Evolutionary conservation across 2,113 vertebrate genomes (phyloP).

Genomic region (Bubo scandiacus): DNA sequence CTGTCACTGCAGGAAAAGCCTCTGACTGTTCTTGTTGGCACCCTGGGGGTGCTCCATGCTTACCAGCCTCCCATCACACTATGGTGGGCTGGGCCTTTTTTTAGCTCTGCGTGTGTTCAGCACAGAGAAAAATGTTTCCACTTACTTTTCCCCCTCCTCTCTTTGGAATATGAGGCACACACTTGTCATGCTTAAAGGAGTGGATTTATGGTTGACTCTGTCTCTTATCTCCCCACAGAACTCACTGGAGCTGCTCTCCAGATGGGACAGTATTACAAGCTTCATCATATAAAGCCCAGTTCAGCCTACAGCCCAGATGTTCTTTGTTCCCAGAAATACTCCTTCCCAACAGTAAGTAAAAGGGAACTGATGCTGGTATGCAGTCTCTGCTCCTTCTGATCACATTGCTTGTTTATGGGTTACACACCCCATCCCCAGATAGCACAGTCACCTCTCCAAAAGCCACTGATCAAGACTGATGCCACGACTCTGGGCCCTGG

Average conservation of each 20-base stretch:
- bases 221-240: slow-evolving; percentile 64
- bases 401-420: background rate
- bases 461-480: background rate
- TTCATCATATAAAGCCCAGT: slow-evolving; percentile 51
- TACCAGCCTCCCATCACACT: slow-evolving; percentile 22
- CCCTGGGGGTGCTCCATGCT: slow-evolving; percentile 14
- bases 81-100: background rate
- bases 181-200: slow-evolving; percentile 67
- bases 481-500: background rate
- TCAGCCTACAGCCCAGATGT: slow-evolving; percentile 63
- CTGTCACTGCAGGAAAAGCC: slow-evolving; percentile 28
- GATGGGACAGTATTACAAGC: slow-evolving; percentile 65
- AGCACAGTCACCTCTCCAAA: background rate
- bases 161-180: slow-evolving; percentile 65
- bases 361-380: background rate
- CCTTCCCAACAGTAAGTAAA: slow-evolving; percentile 35
- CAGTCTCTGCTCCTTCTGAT: background rate
- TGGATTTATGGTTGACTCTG: slow-evolving; percentile 68
- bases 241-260: slow-evolving; percentile 66
- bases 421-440: background rate
- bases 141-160: slow-evolving; percentile 63
- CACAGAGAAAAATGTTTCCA: slow-evolving; percentile 65
- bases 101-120: slow-evolving; percentile 58
- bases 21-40: slow-evolving; percentile 25
- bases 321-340: slow-evolving; percentile 68